These are phyloP conservation scores for Nettapus auritus DNA, from an alignment of 2,113 vertebrate species.

Conservation along the genomic window DNA sequence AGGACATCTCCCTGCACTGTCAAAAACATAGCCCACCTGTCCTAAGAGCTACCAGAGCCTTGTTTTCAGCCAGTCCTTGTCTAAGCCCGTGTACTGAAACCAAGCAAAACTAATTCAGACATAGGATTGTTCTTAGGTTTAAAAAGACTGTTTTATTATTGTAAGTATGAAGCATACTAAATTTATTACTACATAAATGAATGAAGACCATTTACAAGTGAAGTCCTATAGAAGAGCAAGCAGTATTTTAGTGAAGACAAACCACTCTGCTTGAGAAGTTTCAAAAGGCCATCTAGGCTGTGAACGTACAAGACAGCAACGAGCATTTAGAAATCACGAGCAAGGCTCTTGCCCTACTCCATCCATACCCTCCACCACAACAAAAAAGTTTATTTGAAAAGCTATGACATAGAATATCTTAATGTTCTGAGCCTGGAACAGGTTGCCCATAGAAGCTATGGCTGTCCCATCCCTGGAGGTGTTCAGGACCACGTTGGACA, in stretches of 20 bases:
- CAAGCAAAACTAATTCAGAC: background rate
- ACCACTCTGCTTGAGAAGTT: background rate
- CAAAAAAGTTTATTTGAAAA: background rate
- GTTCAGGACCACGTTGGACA: no score
- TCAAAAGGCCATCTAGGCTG: fast-evolving
- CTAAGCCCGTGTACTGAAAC: background rate
- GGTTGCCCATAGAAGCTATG: no score
- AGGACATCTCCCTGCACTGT: background rate
- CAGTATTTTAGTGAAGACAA: background rate
- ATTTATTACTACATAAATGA: background rate
- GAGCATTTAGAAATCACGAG: background rate
- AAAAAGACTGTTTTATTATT: background rate
- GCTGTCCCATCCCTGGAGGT: no score
- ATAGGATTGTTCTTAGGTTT: fast-evolving
- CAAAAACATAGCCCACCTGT: background rate
- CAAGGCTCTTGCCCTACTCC: background rate
- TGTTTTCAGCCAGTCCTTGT: background rate
- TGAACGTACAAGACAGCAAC: background rate
- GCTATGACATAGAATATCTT: background rate
- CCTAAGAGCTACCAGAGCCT: background rate
- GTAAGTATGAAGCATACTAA: fast-evolving
- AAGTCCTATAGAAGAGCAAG: background rate
- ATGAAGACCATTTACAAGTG: background rate
- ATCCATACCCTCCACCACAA: background rate
- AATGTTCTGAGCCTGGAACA: background rate